Evolutionary conservation across 2,888 invertebrate species (phyloP), one percentile per base, ranked within the genome.

Genomic region (Polymixis flavicincta): DNA sequence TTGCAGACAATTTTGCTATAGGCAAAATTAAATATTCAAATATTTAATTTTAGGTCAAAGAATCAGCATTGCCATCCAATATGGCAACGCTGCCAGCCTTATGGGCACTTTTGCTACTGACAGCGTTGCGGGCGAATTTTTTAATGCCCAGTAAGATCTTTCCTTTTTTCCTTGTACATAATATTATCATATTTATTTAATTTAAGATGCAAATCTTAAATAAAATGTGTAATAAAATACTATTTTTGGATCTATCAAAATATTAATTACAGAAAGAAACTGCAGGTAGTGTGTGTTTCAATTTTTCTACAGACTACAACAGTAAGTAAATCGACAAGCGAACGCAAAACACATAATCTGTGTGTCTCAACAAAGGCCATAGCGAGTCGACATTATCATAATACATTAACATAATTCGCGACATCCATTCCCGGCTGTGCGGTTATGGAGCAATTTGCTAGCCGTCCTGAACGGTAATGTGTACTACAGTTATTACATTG

Each of bases 341-440:
- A 57, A 17, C 8, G 57, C 28, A 28, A 57, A 82, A 59, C 82
- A 57, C 4, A 6, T 0, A 37, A 6, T 0, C 91, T 5, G 87
- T 93, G 74, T 90, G 90, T 91, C 83, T 69, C 83, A 84, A 75
- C 68, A 86, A 89, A 86, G 87, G 86, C 83, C 87, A 89, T 89
- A 86, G 85, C 78, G 85, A 89, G 86, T 87, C 90, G 87, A 89
- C 92, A 94, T 94, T 93, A 94, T 92, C 92, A 93, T 93, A 93
- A 92, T 90, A 91, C 93, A 91, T 92, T 92, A 92, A 88, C 92
- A 92, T 93, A 93, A 94, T 92, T 91, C 89, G 89, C 88, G 88
- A 90, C 92, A 92, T 92, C 92, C 89, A 92, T 92, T 92, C 84
- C 86, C 74, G 78, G 73, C 83, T 80, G 80, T 82, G 89, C 79